Evolutionary conservation across 2,113 vertebrate species (phyloP).

Genomic region (Halcyon senegalensis): DNA sequence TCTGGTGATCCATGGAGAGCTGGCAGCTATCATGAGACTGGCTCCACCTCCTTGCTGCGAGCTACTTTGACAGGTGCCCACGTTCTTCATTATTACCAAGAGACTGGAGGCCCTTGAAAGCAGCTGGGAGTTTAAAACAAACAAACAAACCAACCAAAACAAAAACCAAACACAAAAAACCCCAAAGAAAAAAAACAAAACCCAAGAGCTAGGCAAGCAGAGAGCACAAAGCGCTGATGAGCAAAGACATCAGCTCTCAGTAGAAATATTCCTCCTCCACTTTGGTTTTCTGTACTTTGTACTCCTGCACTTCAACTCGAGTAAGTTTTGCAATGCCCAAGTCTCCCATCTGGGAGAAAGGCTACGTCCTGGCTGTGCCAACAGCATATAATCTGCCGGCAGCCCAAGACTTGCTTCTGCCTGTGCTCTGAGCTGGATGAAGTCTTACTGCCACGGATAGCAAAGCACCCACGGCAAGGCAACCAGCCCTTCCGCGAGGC

Average conservation of each 20-base stretch:
- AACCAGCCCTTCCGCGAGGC: background rate
- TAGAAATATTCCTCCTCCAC: background rate
- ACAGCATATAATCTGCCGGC: accelerated
- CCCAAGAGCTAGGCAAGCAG: background rate
- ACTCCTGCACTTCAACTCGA: background rate
- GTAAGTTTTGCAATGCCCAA: background rate
- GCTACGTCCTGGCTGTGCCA: background rate
- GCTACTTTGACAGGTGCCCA: constrained; percentile 45
- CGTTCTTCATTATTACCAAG: background rate
- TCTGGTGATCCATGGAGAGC: constrained; percentile 35
- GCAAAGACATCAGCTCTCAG: background rate
- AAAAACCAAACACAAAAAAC: background rate
- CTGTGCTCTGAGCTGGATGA: background rate
- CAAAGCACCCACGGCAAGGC: background rate
- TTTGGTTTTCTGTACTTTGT: background rate
- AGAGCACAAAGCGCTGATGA: background rate
- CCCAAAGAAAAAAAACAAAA: background rate
- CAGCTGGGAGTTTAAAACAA: background rate
- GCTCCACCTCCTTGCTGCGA: constrained; percentile 33
- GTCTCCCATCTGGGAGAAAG: background rate
- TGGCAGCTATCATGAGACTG: background rate
- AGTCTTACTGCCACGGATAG: accelerated
- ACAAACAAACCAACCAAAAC: background rate
- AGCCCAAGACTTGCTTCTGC: background rate
- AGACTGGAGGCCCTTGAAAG: constrained; percentile 15